Conservation (phyloP, 30 jellyfish, hydroid and myxozoan species). For the Chrysaora quinquecirrha region DNA sequence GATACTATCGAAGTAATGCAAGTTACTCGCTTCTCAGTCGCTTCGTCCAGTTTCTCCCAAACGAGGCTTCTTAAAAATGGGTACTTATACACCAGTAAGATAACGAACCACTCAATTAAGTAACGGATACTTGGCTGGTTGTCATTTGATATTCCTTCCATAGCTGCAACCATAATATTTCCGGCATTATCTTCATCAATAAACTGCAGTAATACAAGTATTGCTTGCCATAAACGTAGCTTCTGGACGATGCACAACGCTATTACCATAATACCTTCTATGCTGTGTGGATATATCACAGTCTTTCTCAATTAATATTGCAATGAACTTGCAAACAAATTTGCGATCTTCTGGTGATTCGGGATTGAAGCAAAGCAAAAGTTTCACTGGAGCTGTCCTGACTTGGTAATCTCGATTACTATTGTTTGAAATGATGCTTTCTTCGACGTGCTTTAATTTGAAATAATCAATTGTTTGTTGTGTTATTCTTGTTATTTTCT, state of each 20-base stretch:
- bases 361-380: slow-evolving; percentile 23
- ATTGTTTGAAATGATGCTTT: slow-evolving; percentile 17
- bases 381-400: slow-evolving; percentile 40
- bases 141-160: slow-evolving; percentile 43
- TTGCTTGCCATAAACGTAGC: slow-evolving; percentile 86
- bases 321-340: slow-evolving; percentile 30
- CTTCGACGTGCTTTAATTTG: slow-evolving; percentile 12
- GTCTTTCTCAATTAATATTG: slow-evolving; percentile 56
- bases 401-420: slow-evolving; percentile 64
- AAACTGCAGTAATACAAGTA: slow-evolving; percentile 54
- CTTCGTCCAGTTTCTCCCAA: slow-evolving; percentile 73
- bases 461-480: slow-evolving; percentile 42
- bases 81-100: slow-evolving; percentile 27
- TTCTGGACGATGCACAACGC: slow-evolving; percentile 89
- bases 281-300: slow-evolving; percentile 19
- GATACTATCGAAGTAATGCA: slow-evolving; percentile 74
- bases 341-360: neutral
- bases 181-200: slow-evolving; percentile 24
- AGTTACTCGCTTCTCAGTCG: slow-evolving; percentile 74
- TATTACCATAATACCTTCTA: slow-evolving; percentile 75
- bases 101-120: slow-evolving; percentile 82
- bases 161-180: slow-evolving; percentile 15
- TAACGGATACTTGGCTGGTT: slow-evolving; percentile 93
- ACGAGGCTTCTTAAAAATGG: slow-evolving; percentile 39
- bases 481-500: slow-evolving; percentile 47